phyloP scores from a whole-genome alignment of 2,113 vertebrate genomes.

The Arvicanthis niloticus region DNA sequence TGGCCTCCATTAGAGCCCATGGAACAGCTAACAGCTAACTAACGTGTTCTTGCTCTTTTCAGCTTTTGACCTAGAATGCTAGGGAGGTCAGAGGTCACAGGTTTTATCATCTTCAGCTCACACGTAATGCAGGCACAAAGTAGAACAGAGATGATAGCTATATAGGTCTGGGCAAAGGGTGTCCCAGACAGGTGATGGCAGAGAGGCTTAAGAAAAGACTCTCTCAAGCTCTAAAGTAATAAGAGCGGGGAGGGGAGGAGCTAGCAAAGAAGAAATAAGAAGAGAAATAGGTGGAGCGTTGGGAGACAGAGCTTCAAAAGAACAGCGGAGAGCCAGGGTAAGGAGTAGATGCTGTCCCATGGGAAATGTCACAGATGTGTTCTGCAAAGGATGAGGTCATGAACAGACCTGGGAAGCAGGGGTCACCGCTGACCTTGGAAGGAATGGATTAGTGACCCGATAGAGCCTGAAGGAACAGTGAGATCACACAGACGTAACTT shows the following conservation, averaged over 20 bases:
- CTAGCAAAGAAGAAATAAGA: neutral
- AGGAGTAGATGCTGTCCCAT: accelerated
- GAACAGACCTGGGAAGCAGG: neutral
- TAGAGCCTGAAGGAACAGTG: neutral
- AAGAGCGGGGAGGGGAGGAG: neutral
- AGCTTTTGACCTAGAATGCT: neutral
- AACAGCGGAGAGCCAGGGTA: neutral
- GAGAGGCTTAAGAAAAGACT: neutral
- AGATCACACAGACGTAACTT: neutral
- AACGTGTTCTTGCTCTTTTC: neutral
- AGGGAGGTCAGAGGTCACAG: neutral
- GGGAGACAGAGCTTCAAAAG: neutral
- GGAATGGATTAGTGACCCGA: neutral
- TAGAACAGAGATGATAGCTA: neutral
- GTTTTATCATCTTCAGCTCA: neutral
- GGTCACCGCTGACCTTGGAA: neutral
- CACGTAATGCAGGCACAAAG: neutral
- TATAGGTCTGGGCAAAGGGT: neutral
- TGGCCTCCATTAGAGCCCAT: neutral
- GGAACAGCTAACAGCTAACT: neutral
- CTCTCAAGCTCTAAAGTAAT: neutral
- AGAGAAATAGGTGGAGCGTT: neutral
- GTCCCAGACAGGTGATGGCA: neutral
- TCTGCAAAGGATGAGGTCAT: neutral
- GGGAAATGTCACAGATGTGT: neutral